A percentile compares a stretch with the other conserved stretches of the same genome.
Conservation (phyloP, 2,113 vertebrate species). For the Uria lomvia region DNA sequence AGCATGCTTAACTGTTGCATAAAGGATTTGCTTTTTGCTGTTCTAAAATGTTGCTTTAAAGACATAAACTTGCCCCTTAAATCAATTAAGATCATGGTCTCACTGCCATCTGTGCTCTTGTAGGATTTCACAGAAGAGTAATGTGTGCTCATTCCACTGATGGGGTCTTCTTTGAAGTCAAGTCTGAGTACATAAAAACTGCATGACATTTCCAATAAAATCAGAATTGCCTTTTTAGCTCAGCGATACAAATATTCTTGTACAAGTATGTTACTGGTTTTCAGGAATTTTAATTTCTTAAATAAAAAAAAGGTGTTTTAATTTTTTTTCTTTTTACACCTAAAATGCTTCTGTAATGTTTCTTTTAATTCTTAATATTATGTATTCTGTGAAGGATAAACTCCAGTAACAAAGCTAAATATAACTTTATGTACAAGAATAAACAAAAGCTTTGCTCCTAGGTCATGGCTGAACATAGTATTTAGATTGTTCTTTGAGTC, state of each 20-base stretch:
- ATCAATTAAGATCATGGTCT: conserved; percentile 38
- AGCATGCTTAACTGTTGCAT: fast-evolving
- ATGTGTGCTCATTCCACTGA: not conserved
- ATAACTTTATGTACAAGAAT: not conserved
- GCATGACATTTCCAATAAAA: not conserved
- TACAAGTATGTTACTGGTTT: not conserved
- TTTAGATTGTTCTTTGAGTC: not conserved
- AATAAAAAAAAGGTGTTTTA: not conserved
- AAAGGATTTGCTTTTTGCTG: conserved; percentile 8
- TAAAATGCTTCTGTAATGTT: not conserved
- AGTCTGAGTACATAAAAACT: not conserved
- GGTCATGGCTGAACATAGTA: fast-evolving
- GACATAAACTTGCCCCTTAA: conserved; percentile 14
- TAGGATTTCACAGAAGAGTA: not conserved
- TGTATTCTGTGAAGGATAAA: not conserved
- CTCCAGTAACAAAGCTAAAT: not conserved
- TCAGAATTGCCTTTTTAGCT: not conserved
- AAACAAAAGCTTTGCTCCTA: not conserved
- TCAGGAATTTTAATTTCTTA: not conserved
- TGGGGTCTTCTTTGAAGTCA: not conserved
- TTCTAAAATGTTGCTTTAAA: conserved; percentile 10
- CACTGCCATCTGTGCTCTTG: conserved; percentile 27
- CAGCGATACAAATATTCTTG: not conserved
- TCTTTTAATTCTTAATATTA: not conserved
- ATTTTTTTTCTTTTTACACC: not conserved